phyloP scores from a whole-genome alignment of 2,888 invertebrate species.

The Morinoia aosen region DNA sequence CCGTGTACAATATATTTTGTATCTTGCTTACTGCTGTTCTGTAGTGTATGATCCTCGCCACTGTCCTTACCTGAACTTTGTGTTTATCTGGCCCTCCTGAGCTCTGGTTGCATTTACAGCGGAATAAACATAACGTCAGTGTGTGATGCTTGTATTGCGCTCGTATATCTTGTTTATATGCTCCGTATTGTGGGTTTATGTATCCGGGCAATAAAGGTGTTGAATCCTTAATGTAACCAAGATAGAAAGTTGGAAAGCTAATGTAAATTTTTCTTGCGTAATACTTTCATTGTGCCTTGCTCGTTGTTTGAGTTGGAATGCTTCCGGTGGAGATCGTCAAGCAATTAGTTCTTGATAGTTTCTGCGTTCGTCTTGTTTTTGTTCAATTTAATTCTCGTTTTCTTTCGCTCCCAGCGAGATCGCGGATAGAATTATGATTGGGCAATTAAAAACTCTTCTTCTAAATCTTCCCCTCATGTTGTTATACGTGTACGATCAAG shows the following conservation, averaged over 20 bases:
- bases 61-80: not conserved
- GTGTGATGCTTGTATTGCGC: constrained; percentile 3
- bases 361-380: not conserved
- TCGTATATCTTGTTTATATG: not conserved
- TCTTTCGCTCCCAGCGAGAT: too few relatives aligned
- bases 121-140: not conserved
- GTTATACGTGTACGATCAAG: not conserved
- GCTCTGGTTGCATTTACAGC: not conserved
- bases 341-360: not conserved
- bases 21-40: not conserved
- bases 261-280: not conserved
- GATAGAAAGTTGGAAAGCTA: not conserved
- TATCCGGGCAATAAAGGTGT: constrained; percentile 12
- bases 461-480: not conserved
- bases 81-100: not conserved
- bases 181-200: not conserved
- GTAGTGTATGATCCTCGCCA: not conserved
- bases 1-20: not conserved
- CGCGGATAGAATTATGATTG: not conserved
- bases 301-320: not conserved
- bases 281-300: not conserved
- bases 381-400: too few relatives aligned
- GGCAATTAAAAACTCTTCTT: not conserved
- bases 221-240: not conserved
- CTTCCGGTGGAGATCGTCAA: not conserved